A percentile compares a stretch with the other conserved stretches of the same genome.
These are phyloP conservation scores for Penaeus chinensis DNA, from an alignment of 1,140 invertebrate genomes.

Conservation along the genomic window DNA sequence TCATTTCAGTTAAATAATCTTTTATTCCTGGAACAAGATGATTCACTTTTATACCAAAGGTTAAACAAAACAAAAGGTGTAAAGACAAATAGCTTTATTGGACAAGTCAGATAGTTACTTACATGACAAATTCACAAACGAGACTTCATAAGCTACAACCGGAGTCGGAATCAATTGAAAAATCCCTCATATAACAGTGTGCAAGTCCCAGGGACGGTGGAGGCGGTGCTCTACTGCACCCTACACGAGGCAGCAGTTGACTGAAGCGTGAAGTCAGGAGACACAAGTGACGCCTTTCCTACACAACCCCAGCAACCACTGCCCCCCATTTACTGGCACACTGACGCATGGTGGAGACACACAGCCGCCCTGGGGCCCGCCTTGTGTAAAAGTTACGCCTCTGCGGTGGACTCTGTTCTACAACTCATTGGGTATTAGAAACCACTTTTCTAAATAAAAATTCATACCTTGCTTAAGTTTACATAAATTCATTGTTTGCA, in stretches of 20 bases:
- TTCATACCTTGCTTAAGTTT: conserved; percentile 60
- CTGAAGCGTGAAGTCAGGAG: conserved; percentile 29
- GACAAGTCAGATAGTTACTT: conserved; percentile 67
- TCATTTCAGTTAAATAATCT: neutral
- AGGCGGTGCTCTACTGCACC: conserved; percentile 37
- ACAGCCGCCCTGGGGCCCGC: conserved; percentile 48
- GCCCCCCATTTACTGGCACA: conserved; percentile 52
- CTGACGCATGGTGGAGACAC: conserved; percentile 38
- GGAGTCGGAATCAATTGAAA: conserved; percentile 65
- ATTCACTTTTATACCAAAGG: neutral
- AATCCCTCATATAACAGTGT: conserved; percentile 63
- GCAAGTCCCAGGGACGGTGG: conserved; percentile 52
- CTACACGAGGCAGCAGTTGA: conserved; percentile 14
- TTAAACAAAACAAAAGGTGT: conserved; percentile 52
- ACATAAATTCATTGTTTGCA: conserved; percentile 60
- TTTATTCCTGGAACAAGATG: neutral
- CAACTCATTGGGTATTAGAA: conserved; percentile 64
- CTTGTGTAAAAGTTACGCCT: conserved; percentile 59
- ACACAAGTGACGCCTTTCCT: conserved; percentile 31
- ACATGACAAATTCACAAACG: conserved; percentile 66
- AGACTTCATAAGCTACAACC: conserved; percentile 65
- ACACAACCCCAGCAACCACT: conserved; percentile 50
- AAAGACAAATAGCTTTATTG: conserved; percentile 68
- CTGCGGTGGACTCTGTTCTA: conserved; percentile 57
- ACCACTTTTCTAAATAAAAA: conserved; percentile 63